Evolutionary conservation across 2,113 vertebrate genomes (phyloP), one percentile per base, ranked within the genome.

Genomic region (Tamias sibiricus): DNA sequence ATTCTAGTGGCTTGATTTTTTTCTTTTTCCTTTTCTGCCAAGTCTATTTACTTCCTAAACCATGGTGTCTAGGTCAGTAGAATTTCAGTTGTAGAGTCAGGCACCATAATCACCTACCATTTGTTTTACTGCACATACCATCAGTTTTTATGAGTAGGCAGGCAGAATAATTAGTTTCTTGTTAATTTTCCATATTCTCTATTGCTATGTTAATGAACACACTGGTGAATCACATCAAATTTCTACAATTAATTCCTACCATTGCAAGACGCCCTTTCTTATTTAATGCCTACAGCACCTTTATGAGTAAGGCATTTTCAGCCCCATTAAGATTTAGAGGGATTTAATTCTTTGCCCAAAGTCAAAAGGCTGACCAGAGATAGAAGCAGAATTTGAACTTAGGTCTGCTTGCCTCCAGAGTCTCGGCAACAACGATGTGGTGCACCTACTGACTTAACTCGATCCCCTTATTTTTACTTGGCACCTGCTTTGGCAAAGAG

Each of bases 181-280:
- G 59, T 40, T 88, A 68, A 57, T 79, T 92, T 88, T 30, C 76
- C 4, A 35, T n/a, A 30, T 49, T 92, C 57, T 84, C 52, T n/a
- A 71, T 64, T 69, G 66, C 22, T 52, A 90, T 37, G 57, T 69
- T 54, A 52, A 93, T 22, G 20, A 76, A 59, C 37, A 32, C n/a
- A 74, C 14, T 47, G 54, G 80, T 85, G 44, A 84, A 54, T 87
- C 54, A 91, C 89, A 49, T 52, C 24, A 52, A 62, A 79, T 75
- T 89, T 93, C 90, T 90, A 24, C 87, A 76, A 91, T 76, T 54
- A 62, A 57, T 83, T 96, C 79, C 35, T 94, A 69, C 32, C 35
- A 72, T 17, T 71, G 30, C 42, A 28, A 71, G 54, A 82, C 32
- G n/a, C 7, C 91, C 35, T 59, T 93, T 92, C 49, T 75, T 77